Conservation (phyloP, 2,888 invertebrate genomes). For the Gnatocerus cornutus region DNA sequence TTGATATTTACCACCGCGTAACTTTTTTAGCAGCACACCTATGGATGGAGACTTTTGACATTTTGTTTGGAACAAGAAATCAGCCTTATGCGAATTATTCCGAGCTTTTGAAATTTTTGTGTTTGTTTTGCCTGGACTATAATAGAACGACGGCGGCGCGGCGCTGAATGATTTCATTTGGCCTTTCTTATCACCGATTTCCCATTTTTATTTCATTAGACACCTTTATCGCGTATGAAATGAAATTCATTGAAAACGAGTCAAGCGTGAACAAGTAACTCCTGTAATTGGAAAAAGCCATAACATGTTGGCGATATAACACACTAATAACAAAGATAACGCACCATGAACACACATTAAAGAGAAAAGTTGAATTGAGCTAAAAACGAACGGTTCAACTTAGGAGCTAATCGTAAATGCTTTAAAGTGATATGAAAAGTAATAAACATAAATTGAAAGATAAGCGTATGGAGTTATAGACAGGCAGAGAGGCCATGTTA, state of each 20-base stretch:
- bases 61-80: too few relatives aligned
- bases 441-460: slow-evolving; percentile 39
- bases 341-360: slow-evolving; percentile 33
- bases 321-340: slow-evolving; percentile 43
- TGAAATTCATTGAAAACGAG: slow-evolving; percentile 4
- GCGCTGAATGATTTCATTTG: background rate
- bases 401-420: slow-evolving; percentile 18
- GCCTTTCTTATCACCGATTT: background rate
- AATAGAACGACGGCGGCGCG: too few relatives aligned
- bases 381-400: slow-evolving; percentile 38
- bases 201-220: slow-evolving; percentile 1
- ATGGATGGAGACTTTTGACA: too few relatives aligned
- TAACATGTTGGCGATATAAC: slow-evolving; percentile 26
- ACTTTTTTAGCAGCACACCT: too few relatives aligned
- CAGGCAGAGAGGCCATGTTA: too few relatives aligned
- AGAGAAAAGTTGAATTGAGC: slow-evolving; percentile 40
- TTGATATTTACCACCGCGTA: too few relatives aligned
- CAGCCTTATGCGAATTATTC: too few relatives aligned
- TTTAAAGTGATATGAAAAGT: slow-evolving; percentile 37
- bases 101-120: too few relatives aligned
- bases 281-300: slow-evolving; percentile 40
- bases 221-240: background rate
- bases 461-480: too few relatives aligned
- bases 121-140: too few relatives aligned
- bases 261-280: slow-evolving; percentile 27